phyloP scores from a whole-genome alignment of 1,140 invertebrate species.

The Hetaerina americana region DNA sequence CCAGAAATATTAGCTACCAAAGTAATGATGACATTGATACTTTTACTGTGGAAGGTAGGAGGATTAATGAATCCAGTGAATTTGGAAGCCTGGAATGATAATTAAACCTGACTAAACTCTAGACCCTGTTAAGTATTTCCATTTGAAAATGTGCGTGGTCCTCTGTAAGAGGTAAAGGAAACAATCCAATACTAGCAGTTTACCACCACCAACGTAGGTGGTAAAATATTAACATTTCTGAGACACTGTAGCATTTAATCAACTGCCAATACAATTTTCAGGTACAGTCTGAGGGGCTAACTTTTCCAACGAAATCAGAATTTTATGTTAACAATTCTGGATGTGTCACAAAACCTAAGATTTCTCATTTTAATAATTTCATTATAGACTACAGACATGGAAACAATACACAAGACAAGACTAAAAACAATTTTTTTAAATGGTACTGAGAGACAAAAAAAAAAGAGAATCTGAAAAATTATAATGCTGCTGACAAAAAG shows the following conservation, averaged over 20 bases:
- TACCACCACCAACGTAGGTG: neutral
- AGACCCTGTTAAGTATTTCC: neutral
- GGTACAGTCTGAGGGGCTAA: neutral
- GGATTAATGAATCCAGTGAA: neutral
- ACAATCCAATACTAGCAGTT: neutral
- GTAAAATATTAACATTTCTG: neutral
- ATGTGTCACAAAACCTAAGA: too few relatives aligned
- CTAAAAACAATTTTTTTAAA: too few relatives aligned
- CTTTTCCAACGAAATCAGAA: too few relatives aligned
- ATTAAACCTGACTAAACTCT: neutral
- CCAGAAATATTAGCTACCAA: too few relatives aligned
- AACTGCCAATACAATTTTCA: neutral
- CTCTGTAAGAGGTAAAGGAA: neutral
- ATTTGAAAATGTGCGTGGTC: neutral
- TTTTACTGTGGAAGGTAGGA: neutral
- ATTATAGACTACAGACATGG: too few relatives aligned
- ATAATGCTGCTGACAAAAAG: too few relatives aligned
- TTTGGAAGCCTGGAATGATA: neutral
- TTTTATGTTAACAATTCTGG: too few relatives aligned
- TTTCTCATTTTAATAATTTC: too few relatives aligned
- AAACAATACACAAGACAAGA: too few relatives aligned
- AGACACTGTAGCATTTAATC: neutral
- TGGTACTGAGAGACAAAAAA: too few relatives aligned
- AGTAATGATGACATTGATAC: too few relatives aligned
- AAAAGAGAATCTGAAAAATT: too few relatives aligned